Base-by-base conservation (phyloP, 2,113 vertebrate genomes). In the Ictalurus punctatus region DNA sequence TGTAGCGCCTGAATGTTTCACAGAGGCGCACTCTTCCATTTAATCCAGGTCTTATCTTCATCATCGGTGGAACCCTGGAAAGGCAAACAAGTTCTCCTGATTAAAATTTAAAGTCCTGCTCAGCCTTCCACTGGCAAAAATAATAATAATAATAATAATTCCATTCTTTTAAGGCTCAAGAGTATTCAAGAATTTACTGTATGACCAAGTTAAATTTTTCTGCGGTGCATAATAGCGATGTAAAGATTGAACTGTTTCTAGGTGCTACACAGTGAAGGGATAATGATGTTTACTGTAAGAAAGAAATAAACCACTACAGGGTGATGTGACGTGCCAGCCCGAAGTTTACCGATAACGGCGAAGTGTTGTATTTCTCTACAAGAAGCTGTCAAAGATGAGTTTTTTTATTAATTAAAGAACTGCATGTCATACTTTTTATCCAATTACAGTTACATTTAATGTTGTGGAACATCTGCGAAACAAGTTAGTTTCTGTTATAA, bases 1-100 rank as follows among this genome's bases (percentile, higher is more conserved):
- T 92, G 93, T 94, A 92, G 95, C 94, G 96, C 95, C 95, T 90
- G 94, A 96, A 97, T 96, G 95, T 95, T 96, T 96, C 95, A 95
- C 96, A 97, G 97, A 96, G 93, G 95, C 95, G 93, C 93, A 95
- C 92, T 94, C 94, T 95, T 94, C 84, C 54, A 93, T 94, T 96
- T 95, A 95, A 95, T 95, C 95, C 95, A 92, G 95, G 90, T 93
- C 94, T 95, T 95, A 94, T 95, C 93, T 95, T 95, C 95, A 96
- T 96, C 96, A 95, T 94, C 94, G 94, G 92, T 94, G 74, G 86
- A 82, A 87, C 82, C 61, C 85, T 87, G 87, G 61, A 94, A 90
- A 89, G 89, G 87, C 78, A 90, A 90, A 91, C 82, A 89, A 82
- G 87, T 54, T 90, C 54, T 74, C 65, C 78, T 88, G 67, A 86